Percentiles rank a stretch among this genome's conserved stretches.
These are phyloP conservation scores for Tapirus terrestris DNA, from an alignment of 2,113 vertebrate genomes.

Conservation along the genomic window DNA sequence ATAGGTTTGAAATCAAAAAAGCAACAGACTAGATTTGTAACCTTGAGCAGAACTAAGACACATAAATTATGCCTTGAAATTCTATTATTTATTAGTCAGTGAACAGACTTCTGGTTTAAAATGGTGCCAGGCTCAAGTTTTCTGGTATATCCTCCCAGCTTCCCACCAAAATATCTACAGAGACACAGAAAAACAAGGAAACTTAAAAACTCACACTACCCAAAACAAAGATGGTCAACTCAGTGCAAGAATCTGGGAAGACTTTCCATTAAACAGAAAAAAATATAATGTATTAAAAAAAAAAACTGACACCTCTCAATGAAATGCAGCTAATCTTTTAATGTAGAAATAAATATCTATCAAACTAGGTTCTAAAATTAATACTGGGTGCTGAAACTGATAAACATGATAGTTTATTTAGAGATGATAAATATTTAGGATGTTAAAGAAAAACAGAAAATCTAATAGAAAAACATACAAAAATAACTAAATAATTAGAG, in stretches of 20 bases:
- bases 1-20: conserved; percentile 38
- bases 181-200: not conserved
- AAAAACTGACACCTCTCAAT: not conserved
- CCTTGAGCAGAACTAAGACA: not conserved
- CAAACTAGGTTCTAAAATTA: conserved; percentile 19
- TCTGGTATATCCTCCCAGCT: not conserved
- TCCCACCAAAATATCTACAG: not conserved
- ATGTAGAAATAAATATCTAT: not conserved
- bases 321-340: conserved; percentile 12
- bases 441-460: not conserved
- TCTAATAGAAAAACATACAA: not conserved
- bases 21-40: not conserved
- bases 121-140: not conserved
- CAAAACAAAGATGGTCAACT: not conserved
- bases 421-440: conserved; percentile 22
- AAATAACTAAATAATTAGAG: conserved; percentile 27
- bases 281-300: not conserved
- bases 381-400: not conserved
- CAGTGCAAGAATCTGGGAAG: not conserved
- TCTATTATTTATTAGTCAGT: conserved; percentile 14
- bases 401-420: not conserved
- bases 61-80: conserved; percentile 36
- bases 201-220: not conserved
- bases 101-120: conserved; percentile 33
- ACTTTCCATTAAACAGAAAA: not conserved